Evolutionary conservation across 92 coral and sea anemone genomes (phyloP).

Genomic region (Galaxea fascicularis): DNA sequence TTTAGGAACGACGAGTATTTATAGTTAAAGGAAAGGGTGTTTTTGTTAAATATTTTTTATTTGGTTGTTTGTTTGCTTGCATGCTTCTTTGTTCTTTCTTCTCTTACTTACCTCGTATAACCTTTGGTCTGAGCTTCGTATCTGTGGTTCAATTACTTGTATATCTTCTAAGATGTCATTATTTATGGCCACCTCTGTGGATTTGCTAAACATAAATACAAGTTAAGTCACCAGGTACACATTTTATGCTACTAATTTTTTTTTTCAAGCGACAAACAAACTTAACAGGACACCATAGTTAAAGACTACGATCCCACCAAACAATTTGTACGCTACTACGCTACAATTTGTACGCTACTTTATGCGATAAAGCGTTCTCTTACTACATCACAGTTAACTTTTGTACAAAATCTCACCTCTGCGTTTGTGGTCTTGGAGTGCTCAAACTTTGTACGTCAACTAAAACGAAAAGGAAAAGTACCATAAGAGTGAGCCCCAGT

Average conservation of each 20-base stretch:
- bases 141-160: constrained; percentile 91
- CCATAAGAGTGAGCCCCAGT: neutral
- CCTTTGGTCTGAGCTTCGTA: constrained; percentile 72
- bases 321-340: no score
- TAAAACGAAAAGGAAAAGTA: neutral
- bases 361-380: no score
- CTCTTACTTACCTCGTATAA: constrained; percentile 71
- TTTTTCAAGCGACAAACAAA: neutral
- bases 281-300: no score
- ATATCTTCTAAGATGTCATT: constrained; percentile 83
- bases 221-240: neutral
- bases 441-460: constrained; percentile 47
- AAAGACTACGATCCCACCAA: no score
- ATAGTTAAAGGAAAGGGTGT: no score
- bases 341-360: no score
- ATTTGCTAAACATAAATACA: constrained; percentile 53
- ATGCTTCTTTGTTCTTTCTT: neutral
- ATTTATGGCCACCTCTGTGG: constrained; percentile 61
- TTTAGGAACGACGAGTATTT: no score
- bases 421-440: constrained; percentile 48
- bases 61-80: no score
- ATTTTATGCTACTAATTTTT: neutral
- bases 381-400: no score
- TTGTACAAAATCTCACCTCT: constrained; percentile 40
- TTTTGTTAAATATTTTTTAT: no score